Evolutionary conservation across 2,888 invertebrate genomes (phyloP).

Genomic region (Escarpia spicata): DNA sequence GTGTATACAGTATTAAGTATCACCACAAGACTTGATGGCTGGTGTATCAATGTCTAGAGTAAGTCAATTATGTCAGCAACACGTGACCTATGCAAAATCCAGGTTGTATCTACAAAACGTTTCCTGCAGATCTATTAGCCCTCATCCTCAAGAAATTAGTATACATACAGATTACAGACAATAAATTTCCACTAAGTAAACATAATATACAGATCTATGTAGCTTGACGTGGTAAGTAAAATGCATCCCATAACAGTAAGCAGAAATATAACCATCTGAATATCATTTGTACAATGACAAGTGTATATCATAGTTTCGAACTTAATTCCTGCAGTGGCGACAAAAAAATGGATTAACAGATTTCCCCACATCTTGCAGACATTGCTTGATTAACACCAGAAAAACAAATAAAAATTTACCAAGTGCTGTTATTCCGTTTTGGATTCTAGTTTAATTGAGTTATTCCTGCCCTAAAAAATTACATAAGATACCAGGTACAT

Average conservation of each 20-base stretch:
- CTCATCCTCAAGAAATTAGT: neutral
- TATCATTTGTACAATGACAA: neutral
- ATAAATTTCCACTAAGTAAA: neutral
- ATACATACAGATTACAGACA: neutral
- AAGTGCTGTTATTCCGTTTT: neutral
- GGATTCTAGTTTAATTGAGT: neutral
- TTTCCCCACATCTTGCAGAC: neutral
- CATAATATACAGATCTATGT: neutral
- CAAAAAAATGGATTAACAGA: too few relatives aligned
- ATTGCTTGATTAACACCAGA: neutral
- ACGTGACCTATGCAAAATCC: too few relatives aligned
- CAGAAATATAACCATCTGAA: neutral
- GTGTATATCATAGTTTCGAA: neutral
- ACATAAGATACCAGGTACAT: neutral
- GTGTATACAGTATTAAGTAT: neutral
- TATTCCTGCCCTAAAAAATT: neutral
- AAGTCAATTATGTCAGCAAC: neutral
- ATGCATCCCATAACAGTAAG: neutral
- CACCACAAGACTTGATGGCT: neutral
- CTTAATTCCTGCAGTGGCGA: neutral
- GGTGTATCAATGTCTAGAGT: neutral
- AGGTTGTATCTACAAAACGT: too few relatives aligned
- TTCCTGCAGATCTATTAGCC: neutral
- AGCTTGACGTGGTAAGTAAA: neutral
- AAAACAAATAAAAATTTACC: neutral